These are phyloP conservation scores for Oscarella lobularis DNA, from an alignment of 37 sponge, comb jelly and placozoan genomes.

Conservation along the genomic window DNA sequence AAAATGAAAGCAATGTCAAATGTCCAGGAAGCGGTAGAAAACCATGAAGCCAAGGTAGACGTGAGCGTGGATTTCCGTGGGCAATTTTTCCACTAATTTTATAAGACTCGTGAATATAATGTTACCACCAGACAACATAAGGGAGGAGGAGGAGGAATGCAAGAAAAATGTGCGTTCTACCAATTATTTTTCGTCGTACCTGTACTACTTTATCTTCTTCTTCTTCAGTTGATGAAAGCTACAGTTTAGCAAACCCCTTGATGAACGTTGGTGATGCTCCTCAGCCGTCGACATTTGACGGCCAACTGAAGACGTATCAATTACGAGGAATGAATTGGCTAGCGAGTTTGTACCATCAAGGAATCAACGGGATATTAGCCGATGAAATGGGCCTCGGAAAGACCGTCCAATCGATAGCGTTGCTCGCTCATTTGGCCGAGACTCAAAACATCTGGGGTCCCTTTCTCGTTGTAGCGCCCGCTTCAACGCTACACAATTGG, in stretches of 20 bases:
- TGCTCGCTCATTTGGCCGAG: conserved; percentile 82
- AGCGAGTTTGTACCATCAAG: conserved; percentile 86
- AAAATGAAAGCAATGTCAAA: conserved; percentile 62
- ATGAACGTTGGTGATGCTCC: conserved; percentile 35
- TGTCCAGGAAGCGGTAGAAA: conserved; percentile 45
- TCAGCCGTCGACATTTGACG: conserved; percentile 71
- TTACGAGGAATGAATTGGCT: conserved; percentile 96
- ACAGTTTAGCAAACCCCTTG: conserved; percentile 71
- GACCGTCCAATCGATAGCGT: conserved; percentile 81
- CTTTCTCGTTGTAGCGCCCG: conserved; percentile 82
- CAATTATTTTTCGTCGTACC: neutral
- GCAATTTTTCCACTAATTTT: too few relatives aligned
- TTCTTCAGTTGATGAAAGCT: conserved; percentile 58
- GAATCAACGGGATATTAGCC: conserved; percentile 92
- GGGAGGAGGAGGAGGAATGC: neutral
- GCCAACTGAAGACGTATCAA: conserved; percentile 78
- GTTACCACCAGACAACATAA: neutral
- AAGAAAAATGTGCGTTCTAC: neutral
- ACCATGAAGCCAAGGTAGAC: conserved; percentile 31
- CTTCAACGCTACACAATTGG: conserved; percentile 94
- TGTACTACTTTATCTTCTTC: neutral
- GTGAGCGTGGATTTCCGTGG: neutral
- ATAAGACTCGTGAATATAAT: neutral
- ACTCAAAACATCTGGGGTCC: conserved; percentile 90
- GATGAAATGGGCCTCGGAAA: conserved; percentile 97